Percentiles rank a stretch among this genome's conserved stretches.
Evolutionary conservation across 2,888 invertebrate genomes (phyloP).

Genomic region (Parascotia fuliginaria): DNA sequence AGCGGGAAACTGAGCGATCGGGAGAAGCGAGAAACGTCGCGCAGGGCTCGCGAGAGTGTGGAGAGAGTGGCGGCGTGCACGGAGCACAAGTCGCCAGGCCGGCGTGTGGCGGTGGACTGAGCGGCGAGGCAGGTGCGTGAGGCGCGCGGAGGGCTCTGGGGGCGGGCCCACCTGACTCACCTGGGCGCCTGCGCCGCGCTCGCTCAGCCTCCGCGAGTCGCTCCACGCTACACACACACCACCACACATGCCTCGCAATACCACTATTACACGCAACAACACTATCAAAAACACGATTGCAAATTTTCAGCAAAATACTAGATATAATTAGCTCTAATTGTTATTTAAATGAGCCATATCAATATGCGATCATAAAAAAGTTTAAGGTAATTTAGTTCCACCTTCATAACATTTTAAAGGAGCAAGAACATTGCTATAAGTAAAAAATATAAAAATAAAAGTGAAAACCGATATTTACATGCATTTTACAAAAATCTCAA

Average conservation of each 20-base stretch:
- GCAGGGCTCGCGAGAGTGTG: conserved; percentile 82
- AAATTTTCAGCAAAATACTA: conserved; percentile 39
- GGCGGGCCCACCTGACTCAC: conserved; percentile 84
- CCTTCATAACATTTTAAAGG: background rate
- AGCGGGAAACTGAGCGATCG: conserved; percentile 79
- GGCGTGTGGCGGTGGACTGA: conserved; percentile 77
- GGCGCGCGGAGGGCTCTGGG: conserved; percentile 73
- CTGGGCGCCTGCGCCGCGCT: conserved; percentile 83
- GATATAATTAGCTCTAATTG: conserved; percentile 35
- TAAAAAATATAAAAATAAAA: background rate
- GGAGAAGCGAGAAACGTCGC: conserved; percentile 81
- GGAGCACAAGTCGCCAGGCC: conserved; percentile 82
- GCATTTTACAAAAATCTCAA: background rate
- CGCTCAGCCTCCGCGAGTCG: conserved; percentile 47
- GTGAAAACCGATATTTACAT: background rate
- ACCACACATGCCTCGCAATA: conserved; percentile 26
- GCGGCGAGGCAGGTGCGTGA: conserved; percentile 78
- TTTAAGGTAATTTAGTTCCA: background rate
- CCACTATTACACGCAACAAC: conserved; percentile 39
- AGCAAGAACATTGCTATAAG: too few species aligned
- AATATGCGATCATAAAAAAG: background rate
- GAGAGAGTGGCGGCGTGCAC: conserved; percentile 83
- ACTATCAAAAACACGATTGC: conserved; percentile 21
- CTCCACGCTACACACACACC: conserved; percentile 32
- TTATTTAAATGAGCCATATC: conserved; percentile 1